These are phyloP conservation scores for Willowsia nigromaculata DNA, from an alignment of 2,888 invertebrate genomes.

Conservation along the genomic window DNA sequence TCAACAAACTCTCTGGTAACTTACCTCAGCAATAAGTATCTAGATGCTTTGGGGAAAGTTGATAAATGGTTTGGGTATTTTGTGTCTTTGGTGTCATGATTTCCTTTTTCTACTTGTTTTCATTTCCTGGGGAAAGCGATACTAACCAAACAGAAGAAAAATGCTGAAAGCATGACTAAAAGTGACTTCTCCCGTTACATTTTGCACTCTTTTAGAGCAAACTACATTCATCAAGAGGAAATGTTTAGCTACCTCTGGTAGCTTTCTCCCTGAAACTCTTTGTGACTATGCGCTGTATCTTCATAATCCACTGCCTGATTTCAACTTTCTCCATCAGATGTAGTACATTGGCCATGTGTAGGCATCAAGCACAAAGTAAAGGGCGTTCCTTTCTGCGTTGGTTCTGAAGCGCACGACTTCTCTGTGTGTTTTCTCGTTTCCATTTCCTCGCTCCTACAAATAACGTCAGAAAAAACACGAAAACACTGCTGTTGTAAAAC, in stretches of 20 bases:
- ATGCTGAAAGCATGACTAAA: background rate
- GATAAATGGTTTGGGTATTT: too few relatives aligned
- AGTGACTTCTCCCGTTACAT: background rate
- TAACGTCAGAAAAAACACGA: background rate
- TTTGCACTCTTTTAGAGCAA: background rate
- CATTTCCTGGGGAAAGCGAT: slow-evolving; percentile 20
- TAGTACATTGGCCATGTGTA: background rate
- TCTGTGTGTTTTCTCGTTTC: background rate
- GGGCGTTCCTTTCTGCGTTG: slow-evolving; percentile 24
- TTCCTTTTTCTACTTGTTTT: too few relatives aligned
- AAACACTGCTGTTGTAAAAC: background rate
- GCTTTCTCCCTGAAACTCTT: background rate
- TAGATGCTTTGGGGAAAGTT: background rate
- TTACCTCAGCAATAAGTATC: too few relatives aligned
- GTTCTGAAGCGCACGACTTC: background rate
- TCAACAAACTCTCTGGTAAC: background rate
- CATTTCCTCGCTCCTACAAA: background rate
- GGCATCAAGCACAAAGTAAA: background rate
- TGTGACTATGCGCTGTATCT: background rate
- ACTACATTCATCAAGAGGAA: background rate
- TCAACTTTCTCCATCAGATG: slow-evolving; percentile 15
- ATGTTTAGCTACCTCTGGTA: background rate
- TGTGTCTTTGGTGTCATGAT: background rate
- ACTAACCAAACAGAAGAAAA: background rate
- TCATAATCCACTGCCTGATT: too few relatives aligned